Evolutionary conservation across 2,888 invertebrate genomes (phyloP), one percentile per base, ranked within the genome.

Genomic region (Pseudanteris insignis): DNA sequence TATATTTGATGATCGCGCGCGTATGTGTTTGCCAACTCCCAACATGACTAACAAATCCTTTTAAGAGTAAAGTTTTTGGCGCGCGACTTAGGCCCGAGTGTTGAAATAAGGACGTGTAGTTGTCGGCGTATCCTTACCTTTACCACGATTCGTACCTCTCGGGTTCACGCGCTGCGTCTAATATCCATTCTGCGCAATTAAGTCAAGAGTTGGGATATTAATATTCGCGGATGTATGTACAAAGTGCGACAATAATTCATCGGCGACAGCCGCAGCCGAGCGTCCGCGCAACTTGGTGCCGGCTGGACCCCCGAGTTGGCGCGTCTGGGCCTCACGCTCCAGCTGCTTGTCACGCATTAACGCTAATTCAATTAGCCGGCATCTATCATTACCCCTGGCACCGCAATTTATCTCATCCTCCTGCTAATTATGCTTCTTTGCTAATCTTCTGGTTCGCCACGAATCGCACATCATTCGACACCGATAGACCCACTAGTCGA

Each of bases 241-340:
- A 73, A 76, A 76, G 73, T 73, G 72, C 71, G 71, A 75, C 71
- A 72, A 76, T 77, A 76, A 76, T 73, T 76, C 73, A 77, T 70
- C 69, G 70, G 66, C 63, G 64, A 58, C 38, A 55, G 65, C 60
- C 67, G 63, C 64, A 63, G 64, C 63, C 38, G 64, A 29, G 63
- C 64, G 68, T 64, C 66, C 59, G 53, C 63, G 61, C 60, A 40
- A 64, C 60, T 32, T 61, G 59, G 60, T n/a, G n/a, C n/a, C n/a
- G 32, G 65, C 25, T 48, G 40, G 59, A 53, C 48, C 37, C 54
- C 47, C 41, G 44, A 51, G 41, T 36, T n/a, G 32, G 33, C 41
- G 30, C 25, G 24, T n/a, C n/a, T n/a, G n/a, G n/a, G n/a, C n/a
- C n/a, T n/a, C n/a, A n/a, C n/a, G n/a, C n/a, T n/a, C n/a, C n/a